Conservation (phyloP, 2,797 vertebrate species). For the Myotis pilosus region DNA sequence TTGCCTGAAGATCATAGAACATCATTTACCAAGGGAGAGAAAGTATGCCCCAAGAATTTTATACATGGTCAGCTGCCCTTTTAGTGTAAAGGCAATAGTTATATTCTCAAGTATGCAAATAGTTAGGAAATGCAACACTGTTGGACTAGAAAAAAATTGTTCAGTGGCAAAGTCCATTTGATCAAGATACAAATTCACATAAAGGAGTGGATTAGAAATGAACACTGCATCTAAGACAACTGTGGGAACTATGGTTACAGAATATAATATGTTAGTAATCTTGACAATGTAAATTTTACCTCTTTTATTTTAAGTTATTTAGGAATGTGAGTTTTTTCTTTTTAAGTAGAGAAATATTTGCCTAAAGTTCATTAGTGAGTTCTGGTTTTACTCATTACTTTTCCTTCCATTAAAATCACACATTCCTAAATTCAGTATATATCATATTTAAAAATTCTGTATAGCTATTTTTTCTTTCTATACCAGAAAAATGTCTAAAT, state of each 20-base stretch:
- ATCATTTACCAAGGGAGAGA: not conserved
- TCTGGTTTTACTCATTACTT: constrained; percentile 1
- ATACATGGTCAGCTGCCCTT: not conserved
- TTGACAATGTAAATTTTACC: not conserved
- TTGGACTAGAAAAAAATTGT: not conserved
- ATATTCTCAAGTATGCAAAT: not conserved
- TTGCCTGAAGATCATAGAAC: not conserved
- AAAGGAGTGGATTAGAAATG: not conserved
- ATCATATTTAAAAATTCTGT: not conserved
- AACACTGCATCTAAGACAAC: not conserved
- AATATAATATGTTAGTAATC: not conserved
- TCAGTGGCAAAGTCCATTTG: not conserved
- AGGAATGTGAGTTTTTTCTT: not conserved
- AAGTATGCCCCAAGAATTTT: not conserved
- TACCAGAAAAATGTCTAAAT: not conserved
- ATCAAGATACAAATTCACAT: not conserved
- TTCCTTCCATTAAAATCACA: constrained; percentile 4
- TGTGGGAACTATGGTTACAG: not conserved
- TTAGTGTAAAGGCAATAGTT: not conserved
- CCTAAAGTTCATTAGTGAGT: not conserved
- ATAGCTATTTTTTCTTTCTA: not conserved
- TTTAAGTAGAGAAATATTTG: constrained; percentile 18
- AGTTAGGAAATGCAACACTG: not conserved
- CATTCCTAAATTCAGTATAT: constrained; percentile 1
- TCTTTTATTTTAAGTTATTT: not conserved